Percentiles rank a stretch among this genome's conserved stretches.
These are phyloP conservation scores for Egretta garzetta DNA, from an alignment of 2,113 vertebrate species.

Conservation along the genomic window DNA sequence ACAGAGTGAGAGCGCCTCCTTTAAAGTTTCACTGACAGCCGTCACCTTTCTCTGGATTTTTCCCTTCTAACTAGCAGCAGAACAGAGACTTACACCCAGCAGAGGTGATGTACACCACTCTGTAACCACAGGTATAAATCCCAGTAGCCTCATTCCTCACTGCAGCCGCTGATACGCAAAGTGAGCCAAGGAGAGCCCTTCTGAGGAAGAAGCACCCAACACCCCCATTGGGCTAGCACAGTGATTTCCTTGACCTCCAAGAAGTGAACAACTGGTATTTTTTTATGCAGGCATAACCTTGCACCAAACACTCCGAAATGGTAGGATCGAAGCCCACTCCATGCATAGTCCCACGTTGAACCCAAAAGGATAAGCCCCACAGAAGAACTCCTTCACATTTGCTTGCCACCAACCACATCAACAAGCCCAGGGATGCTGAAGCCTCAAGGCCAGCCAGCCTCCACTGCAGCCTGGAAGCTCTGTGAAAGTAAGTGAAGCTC, in stretches of 20 bases:
- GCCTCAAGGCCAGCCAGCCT: not conserved
- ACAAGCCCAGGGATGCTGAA: not conserved
- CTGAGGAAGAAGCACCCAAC: not conserved
- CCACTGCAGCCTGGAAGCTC: not conserved
- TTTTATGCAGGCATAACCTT: not conserved
- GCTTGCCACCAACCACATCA: not conserved
- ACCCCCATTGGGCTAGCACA: not conserved
- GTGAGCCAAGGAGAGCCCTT: not conserved
- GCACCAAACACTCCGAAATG: not conserved
- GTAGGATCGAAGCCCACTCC: not conserved
- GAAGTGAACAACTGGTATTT: not conserved
- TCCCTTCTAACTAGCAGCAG: not conserved
- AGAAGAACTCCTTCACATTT: not conserved
- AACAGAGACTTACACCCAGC: not conserved
- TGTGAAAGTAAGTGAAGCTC: fast-evolving
- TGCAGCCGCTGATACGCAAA: not conserved
- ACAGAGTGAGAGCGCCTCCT: not conserved
- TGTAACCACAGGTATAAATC: not conserved
- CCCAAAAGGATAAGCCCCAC: not conserved
- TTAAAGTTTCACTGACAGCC: not conserved
- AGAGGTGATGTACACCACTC: not conserved
- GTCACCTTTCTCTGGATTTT: not conserved
- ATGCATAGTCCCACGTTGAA: fast-evolving
- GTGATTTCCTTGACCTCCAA: not conserved
- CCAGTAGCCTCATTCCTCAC: not conserved